Percentiles rank a stretch among this genome's conserved stretches.
Evolutionary conservation across 2,797 vertebrate genomes (phyloP).

Genomic region (Crenuchus spilurus): DNA sequence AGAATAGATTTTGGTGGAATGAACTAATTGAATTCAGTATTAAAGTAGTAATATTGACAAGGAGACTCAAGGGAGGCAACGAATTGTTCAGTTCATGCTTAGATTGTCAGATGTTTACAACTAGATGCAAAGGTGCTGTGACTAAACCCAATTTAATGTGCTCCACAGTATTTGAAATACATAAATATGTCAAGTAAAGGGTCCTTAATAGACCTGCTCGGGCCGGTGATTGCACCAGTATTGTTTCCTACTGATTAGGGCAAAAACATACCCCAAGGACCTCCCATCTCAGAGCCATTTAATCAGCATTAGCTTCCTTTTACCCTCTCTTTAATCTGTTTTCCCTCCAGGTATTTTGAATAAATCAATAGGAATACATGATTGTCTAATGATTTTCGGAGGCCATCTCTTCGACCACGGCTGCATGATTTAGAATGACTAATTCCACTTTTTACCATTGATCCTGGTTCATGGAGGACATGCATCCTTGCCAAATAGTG

Average conservation of each 20-base stretch:
- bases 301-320: conserved; percentile 98
- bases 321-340: conserved; percentile 96
- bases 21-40: not conserved
- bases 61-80: conserved; percentile 20
- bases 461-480: conserved; percentile 73
- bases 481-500: conserved; percentile 79
- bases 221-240: conserved; percentile 94
- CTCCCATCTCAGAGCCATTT: conserved; percentile 92
- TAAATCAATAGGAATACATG: conserved; percentile 99
- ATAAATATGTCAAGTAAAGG: conserved; percentile 96
- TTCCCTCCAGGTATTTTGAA: conserved; percentile 98
- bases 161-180: conserved; percentile 93
- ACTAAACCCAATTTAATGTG: conserved; percentile 93
- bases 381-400: conserved; percentile 99
- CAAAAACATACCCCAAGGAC: conserved; percentile 88
- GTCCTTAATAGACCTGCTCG: conserved; percentile 98
- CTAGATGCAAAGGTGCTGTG: conserved; percentile 80
- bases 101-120: conserved; percentile 61
- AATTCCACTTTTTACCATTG: conserved; percentile 98
- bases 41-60: conserved; percentile 16
- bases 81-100: conserved; percentile 44
- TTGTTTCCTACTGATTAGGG: conserved; percentile 99
- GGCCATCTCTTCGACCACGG: conserved; percentile 93
- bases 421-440: conserved; percentile 99
- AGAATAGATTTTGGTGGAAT: not conserved